Evolutionary conservation across 2,888 invertebrate species (phyloP).

Genomic region (Pantelozetes paolii): DNA sequence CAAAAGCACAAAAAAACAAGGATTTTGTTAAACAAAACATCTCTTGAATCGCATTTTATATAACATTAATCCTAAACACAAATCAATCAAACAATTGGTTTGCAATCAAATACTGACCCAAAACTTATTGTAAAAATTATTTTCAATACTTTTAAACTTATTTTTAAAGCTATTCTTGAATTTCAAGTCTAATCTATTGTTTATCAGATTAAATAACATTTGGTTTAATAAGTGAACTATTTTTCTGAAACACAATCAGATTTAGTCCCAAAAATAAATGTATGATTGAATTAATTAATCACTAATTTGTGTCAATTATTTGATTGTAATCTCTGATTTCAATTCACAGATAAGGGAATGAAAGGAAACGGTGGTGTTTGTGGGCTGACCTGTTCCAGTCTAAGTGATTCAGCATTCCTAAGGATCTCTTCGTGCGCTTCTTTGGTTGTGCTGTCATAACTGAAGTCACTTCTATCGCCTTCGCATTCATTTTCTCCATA

Average conservation of each 20-base stretch:
- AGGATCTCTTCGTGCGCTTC: slow-evolving; percentile 41
- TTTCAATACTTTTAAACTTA: too few species aligned
- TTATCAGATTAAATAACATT: too few species aligned
- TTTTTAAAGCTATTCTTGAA: too few species aligned
- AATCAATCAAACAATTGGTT: too few species aligned
- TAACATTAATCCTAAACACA: too few species aligned
- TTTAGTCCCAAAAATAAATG: too few species aligned
- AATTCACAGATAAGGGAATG: background rate
- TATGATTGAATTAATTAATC: too few species aligned
- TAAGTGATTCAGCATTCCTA: slow-evolving; percentile 35
- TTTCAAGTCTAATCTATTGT: too few species aligned
- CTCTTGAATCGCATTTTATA: too few species aligned
- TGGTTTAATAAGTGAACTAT: background rate
- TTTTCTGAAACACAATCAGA: background rate
- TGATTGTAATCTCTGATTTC: background rate
- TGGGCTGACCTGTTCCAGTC: slow-evolving; percentile 34
- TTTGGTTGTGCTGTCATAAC: slow-evolving; percentile 38
- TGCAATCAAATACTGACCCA: too few species aligned
- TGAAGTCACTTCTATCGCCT: slow-evolving; percentile 35
- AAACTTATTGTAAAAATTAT: too few species aligned
- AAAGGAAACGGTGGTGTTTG: background rate
- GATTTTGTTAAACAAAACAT: too few species aligned
- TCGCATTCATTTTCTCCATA: slow-evolving; percentile 21
- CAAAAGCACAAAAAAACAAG: background rate
- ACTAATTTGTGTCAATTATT: slow-evolving; percentile 16